Evolutionary conservation across 2,888 invertebrate species (phyloP), one percentile per base, ranked within the genome.

Genomic region (Parnassius apollo): DNA sequence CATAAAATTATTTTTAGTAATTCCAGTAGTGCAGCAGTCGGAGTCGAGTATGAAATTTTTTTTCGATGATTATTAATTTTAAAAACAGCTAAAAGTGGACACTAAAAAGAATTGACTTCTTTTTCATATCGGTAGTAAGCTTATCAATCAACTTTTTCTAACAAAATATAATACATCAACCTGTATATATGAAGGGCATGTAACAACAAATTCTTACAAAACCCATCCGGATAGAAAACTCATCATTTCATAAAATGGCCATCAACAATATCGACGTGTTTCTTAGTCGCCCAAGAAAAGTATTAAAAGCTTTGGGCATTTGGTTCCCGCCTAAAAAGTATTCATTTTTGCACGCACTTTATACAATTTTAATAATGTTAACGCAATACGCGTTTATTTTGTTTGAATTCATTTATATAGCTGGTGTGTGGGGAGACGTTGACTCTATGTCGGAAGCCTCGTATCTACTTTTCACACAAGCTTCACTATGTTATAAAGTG

Each of bases 391-490:
- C 79, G 0, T 89, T 88, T 57, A 71, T 86, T 1, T 13, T 88
- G 2, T 85, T 87, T 42, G 88, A 88, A 65, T 71, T 89, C 1
- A 76, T 86, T 55, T 87, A 89, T 65, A 81, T 90, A 60, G 74
- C 67, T 0, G 65, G 75, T 1, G 87, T 87, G 0, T 86, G 86
- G 85, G 89, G 89, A 0, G 85, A 90, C 55, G 70, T 89, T 0
- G 83, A 82, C 3, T 83, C 78, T 2, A 83, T 88, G 0, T 85
- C 88, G 0, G 86, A 88, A 61, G 86, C 85, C 0, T 86, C 86
- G 0, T 86, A 83, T 60, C 67, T 91, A 59, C 70, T 90, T 0
- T 89, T 90, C 66, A 87, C 91, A 0, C 86, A 88, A 64, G 87
- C 86, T 0, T 85, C 86, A 0, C 71, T 87, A 2, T 90, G 88